phyloP scores from a whole-genome alignment of 92 coral and sea anemone genomes.

The Umimayanthus kanabou region DNA sequence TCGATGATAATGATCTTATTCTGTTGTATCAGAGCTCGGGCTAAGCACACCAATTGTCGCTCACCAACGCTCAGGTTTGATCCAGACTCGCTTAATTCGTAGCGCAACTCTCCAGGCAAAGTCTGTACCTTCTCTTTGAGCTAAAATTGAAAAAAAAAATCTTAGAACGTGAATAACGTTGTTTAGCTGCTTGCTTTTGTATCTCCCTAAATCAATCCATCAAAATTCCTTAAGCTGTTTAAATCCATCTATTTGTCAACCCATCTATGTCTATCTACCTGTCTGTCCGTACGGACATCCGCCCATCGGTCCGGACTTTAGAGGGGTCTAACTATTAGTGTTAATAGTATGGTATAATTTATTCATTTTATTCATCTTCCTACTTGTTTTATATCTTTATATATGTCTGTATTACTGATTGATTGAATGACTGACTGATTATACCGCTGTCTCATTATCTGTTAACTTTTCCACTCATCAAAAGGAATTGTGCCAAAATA shows the following conservation, averaged over 20 bases:
- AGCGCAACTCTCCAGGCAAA: conserved; percentile 17
- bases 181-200: neutral
- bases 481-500: too few species aligned
- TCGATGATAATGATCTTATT: conserved; percentile 32
- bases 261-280: too few species aligned
- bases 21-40: conserved; percentile 33
- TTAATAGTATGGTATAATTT: neutral
- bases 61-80: conserved; percentile 33
- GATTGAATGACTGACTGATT: too few species aligned
- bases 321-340: neutral
- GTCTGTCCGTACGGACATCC: neutral
- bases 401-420: too few species aligned
- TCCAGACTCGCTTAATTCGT: conserved; percentile 21
- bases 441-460: too few species aligned
- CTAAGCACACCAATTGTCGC: conserved; percentile 30
- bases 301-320: too few species aligned
- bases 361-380: too few species aligned
- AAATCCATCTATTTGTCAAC: too few species aligned
- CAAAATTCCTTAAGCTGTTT: neutral
- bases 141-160: neutral
- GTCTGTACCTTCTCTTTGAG: conserved; percentile 35
- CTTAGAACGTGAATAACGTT: neutral
- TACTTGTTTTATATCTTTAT: too few species aligned
- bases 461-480: too few species aligned
- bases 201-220: neutral